Percentiles rank a stretch among this genome's conserved stretches.
phyloP scores from a whole-genome alignment of 2,888 invertebrate genomes.

The Noctua janthina region DNA sequence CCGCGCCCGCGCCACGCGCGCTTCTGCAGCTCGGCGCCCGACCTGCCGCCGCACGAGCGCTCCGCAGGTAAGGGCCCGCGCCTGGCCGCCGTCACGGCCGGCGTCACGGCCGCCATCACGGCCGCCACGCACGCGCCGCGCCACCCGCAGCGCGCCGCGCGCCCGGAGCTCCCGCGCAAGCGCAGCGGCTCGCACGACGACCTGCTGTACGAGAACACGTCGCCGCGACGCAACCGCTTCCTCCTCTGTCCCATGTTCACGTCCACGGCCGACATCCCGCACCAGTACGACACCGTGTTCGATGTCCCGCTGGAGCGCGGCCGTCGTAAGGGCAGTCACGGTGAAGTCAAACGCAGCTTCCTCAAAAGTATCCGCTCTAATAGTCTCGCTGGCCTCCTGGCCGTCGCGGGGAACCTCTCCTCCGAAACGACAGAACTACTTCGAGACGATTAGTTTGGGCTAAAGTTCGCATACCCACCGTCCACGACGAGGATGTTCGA shows the following conservation, averaged over 20 bases:
- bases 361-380: conserved; percentile 82
- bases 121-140: conserved; percentile 72
- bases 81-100: conserved; percentile 59
- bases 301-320: conserved; percentile 73
- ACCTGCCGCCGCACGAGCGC: conserved; percentile 88
- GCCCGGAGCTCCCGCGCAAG: conserved; percentile 70
- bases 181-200: conserved; percentile 85
- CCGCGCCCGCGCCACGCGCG: conserved; percentile 80
- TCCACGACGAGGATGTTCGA: conserved; percentile 18
- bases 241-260: conserved; percentile 91
- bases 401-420: conserved; percentile 73
- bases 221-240: conserved; percentile 79
- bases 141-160: conserved; percentile 88
- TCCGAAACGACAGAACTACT: conserved; percentile 83
- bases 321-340: conserved; percentile 72
- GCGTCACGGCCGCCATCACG: conserved; percentile 53
- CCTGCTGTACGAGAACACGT: conserved; percentile 76
- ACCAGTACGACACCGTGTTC: conserved; percentile 91
- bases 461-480: conserved; percentile 35
- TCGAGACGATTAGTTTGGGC: conserved; percentile 77
- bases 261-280: conserved; percentile 82
- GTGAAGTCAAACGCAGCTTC: conserved; percentile 77
- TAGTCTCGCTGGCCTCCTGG: conserved; percentile 80
- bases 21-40: conserved; percentile 86
- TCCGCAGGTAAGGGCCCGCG: conserved; percentile 66